Evolutionary conservation across 92 coral and sea anemone species (phyloP).

Genomic region (Ricordea florida): DNA sequence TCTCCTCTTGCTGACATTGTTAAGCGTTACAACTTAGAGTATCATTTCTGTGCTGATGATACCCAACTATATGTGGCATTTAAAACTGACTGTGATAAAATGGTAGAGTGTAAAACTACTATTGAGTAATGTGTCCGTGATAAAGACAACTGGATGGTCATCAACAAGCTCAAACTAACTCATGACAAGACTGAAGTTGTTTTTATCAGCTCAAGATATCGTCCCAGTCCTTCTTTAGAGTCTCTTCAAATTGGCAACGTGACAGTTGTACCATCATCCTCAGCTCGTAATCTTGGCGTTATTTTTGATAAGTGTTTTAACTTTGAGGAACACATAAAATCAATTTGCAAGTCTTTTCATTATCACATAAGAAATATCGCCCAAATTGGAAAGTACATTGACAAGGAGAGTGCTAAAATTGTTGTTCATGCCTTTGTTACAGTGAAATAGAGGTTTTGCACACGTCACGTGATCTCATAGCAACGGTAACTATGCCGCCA

Average conservation of each 20-base stretch:
- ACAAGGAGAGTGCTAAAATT: conserved; percentile 6
- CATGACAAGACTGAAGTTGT: conserved; percentile 33
- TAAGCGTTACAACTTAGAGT: conserved; percentile 4
- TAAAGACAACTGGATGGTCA: conserved; percentile 23
- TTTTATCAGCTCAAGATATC: conserved; percentile 19
- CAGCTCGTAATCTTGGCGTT: conserved; percentile 32
- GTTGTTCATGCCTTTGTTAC: conserved; percentile 33
- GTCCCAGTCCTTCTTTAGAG: conserved; percentile 32
- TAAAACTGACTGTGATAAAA: background rate
- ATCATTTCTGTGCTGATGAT: conserved; percentile 2
- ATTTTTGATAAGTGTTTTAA: conserved; percentile 16
- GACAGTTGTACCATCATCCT: conserved; percentile 2
- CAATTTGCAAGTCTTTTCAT: conserved; percentile 22
- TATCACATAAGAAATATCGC: conserved; percentile 36
- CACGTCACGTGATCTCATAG: too few relatives aligned
- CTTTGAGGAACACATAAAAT: conserved; percentile 14
- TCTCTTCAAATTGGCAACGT: conserved; percentile 23
- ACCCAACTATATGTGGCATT: conserved; percentile 1
- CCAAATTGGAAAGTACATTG: conserved; percentile 18
- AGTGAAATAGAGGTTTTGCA: too few relatives aligned
- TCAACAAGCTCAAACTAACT: conserved; percentile 40
- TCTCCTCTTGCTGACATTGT: conserved; percentile 15
- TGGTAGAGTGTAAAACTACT: background rate
- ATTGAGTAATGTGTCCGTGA: conserved; percentile 1
- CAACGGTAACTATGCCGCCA: too few relatives aligned